Base-by-base conservation (phyloP, 2,888 invertebrate genomes). In the Tetragonula carbonaria region DNA sequence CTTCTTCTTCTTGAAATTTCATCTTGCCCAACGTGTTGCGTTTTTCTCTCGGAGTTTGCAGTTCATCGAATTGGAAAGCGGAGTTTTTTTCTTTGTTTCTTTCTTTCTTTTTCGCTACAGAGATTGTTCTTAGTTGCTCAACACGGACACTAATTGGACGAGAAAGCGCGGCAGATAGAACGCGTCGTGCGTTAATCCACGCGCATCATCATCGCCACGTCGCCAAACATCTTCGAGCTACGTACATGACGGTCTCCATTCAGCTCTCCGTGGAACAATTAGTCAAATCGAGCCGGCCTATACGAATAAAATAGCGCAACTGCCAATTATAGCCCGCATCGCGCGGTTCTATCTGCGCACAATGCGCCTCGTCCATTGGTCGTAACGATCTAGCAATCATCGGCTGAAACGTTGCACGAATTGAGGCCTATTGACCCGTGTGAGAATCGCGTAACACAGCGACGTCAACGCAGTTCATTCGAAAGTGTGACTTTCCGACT, bases 261-360 rank as follows among this genome's bases (percentile, higher is more conserved):
- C 23, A 18, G 0, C 11, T 51, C 18, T n/a, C n/a, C 16, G 23
- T n/a, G 6, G 28, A 59, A 55, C 16, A 33, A 21, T 55, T 50
- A 18, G 45, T 50, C 18, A 55, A 33, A 55, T 55, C n/a, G 16
- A 38, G 55, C 28, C 38, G 3, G 21, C n/a, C 76, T n/a, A 57
- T 28, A 51, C 33, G 33, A 53, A 63, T 63, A 63, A 53, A 62
- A 38, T 59, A 5, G n/a, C 38, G 8, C 57, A 23, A 72, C 13
- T 45, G 51, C 55, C 53, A 67, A 75, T 63, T 53, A 63, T 38
- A 72, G 55, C 45, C 55, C 28, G n/a, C 53, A 38, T 77, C 38
- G 45, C 45, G 28, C 33, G 38, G 16, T 38, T 62, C 11, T 38
- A 51, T 63, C 16, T 50, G 5, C 50, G 18, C 57, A 33, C 50